Evolutionary conservation across 2,888 invertebrate genomes (phyloP).

Genomic region (Cacoxenus indagator): DNA sequence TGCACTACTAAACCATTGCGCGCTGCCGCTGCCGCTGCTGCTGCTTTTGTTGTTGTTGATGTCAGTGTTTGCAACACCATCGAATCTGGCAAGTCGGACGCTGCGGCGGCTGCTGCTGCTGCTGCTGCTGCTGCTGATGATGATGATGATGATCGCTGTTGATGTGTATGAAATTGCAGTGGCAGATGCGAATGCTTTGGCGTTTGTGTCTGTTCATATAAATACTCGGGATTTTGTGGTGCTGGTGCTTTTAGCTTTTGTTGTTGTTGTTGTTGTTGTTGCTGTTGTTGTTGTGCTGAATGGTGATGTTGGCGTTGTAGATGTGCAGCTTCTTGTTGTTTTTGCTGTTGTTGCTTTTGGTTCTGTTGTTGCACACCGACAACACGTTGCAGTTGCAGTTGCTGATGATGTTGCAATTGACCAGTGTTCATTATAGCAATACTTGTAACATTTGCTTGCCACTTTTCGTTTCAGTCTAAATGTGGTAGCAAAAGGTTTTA

Average conservation of each 20-base stretch:
- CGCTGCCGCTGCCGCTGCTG: conserved; percentile 35
- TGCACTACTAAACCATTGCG: conserved; percentile 32
- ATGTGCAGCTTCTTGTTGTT: conserved; percentile 27
- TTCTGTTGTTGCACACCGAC: conserved; percentile 27
- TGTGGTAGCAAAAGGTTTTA: not conserved
- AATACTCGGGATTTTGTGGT: conserved; percentile 13
- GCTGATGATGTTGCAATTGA: conserved; percentile 39
- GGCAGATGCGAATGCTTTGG: conserved; percentile 11
- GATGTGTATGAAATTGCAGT: conserved; percentile 20
- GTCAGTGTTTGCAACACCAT: conserved; percentile 35
- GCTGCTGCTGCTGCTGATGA: conserved; percentile 20
- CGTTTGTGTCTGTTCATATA: conserved; percentile 17
- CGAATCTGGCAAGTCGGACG: conserved; percentile 32
- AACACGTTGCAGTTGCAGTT: conserved; percentile 29
- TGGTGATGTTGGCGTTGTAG: conserved; percentile 3
- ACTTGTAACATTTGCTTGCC: conserved; percentile 20
- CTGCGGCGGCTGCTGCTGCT: conserved; percentile 23
- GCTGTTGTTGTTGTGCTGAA: conserved; percentile 15
- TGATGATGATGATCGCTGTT: conserved; percentile 18
- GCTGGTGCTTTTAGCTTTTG: not conserved
- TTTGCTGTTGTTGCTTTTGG: conserved; percentile 35
- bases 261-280: conserved; percentile 22
- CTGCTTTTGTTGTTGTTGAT: conserved; percentile 38
- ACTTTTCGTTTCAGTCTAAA: not conserved
- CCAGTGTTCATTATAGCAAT: conserved; percentile 47